phyloP scores from a whole-genome alignment of 2,797 vertebrate species.

The Lagodon rhomboides region DNA sequence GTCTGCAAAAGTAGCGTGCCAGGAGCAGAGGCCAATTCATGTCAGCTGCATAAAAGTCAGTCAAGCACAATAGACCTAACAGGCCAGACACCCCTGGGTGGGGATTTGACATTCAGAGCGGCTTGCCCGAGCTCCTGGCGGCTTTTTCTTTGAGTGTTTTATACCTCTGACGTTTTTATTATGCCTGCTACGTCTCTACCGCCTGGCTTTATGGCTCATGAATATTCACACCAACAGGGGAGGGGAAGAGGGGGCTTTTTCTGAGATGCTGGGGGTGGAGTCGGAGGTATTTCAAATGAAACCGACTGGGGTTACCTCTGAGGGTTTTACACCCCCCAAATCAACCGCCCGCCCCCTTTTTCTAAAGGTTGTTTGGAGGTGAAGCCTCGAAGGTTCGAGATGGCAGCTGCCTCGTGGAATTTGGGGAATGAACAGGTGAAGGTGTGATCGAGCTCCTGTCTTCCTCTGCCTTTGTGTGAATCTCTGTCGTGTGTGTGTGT shows the following conservation, averaged over 20 bases:
- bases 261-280: constrained; percentile 44
- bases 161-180: constrained; percentile 77
- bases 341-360: neutral
- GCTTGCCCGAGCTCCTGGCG: constrained; percentile 51
- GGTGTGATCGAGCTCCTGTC: constrained; percentile 57
- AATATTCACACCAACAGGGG: constrained; percentile 67
- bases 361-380: constrained; percentile 68
- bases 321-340: constrained; percentile 16
- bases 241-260: constrained; percentile 38
- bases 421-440: constrained; percentile 82
- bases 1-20: constrained; percentile 28
- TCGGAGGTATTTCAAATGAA: constrained; percentile 53
- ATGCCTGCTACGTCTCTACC: constrained; percentile 47
- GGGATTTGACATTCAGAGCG: constrained; percentile 73
- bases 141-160: constrained; percentile 68
- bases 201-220: constrained; percentile 77
- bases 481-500: constrained; percentile 9
- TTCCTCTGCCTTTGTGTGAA: constrained; percentile 28
- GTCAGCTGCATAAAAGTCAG: constrained; percentile 66
- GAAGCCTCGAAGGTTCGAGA: constrained; percentile 51
- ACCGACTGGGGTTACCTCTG: constrained; percentile 35
- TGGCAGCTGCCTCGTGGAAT: constrained; percentile 79
- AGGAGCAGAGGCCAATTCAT: constrained; percentile 58
- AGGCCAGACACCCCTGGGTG: constrained; percentile 65
- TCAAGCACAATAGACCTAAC: constrained; percentile 66